Evolutionary conservation across 2,113 vertebrate genomes (phyloP).

Genomic region (Bombycilla garrulus): DNA sequence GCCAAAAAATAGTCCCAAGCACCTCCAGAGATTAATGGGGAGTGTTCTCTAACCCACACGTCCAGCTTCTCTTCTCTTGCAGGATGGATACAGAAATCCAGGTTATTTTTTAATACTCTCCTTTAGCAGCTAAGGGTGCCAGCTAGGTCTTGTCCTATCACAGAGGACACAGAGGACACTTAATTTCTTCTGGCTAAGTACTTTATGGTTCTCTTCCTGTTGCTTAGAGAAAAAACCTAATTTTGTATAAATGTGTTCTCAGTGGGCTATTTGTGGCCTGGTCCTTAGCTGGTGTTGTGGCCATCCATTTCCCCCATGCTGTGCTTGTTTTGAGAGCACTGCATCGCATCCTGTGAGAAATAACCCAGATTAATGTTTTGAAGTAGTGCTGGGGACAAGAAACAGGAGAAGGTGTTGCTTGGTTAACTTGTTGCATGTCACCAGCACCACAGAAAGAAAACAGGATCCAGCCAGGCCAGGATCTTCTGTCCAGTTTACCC

Average conservation of each 20-base stretch:
- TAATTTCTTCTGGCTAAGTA: not conserved
- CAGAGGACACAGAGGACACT: not conserved
- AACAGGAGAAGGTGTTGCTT: not conserved
- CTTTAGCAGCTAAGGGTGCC: not conserved
- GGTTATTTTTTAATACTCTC: not conserved
- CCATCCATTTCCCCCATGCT: accelerated
- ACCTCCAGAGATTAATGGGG: not conserved
- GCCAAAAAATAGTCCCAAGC: not conserved
- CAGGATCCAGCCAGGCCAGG: not conserved
- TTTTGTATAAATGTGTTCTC: not conserved
- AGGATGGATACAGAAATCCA: not conserved
- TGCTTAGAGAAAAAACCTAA: constrained; percentile 39
- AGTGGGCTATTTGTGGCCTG: not conserved
- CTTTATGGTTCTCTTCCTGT: not conserved
- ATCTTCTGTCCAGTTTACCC: not conserved
- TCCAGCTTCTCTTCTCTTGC: not conserved
- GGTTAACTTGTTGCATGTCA: not conserved
- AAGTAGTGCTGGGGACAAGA: not conserved
- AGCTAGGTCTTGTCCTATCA: not conserved
- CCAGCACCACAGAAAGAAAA: not conserved
- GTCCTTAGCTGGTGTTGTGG: not conserved
- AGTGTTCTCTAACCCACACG: not conserved
- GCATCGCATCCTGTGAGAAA: not conserved
- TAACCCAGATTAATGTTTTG: not conserved
- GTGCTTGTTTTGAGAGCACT: not conserved